Evolutionary conservation across 1,140 invertebrate species (phyloP), one percentile per base, ranked within the genome.

Genomic region (Drosophila kohkoa): DNA sequence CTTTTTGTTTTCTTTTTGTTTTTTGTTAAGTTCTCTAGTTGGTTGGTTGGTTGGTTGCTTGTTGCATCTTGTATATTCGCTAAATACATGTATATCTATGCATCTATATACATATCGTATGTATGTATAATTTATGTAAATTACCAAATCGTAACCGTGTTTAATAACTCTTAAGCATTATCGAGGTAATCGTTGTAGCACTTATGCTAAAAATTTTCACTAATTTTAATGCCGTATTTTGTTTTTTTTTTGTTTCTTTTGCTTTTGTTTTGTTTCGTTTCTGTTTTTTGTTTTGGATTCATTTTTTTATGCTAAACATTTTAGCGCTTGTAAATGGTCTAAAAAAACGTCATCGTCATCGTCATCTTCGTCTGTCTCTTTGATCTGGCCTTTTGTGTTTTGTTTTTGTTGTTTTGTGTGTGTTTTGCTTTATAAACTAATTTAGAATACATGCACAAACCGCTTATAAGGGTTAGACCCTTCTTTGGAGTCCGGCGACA

Each of bases 401-500:
- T 15, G 7, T 25, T 49, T n/a, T 45, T n/a, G n/a, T n/a, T n/a
- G n/a, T n/a, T n/a, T n/a, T 25, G 20, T 25, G 55, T 45, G 10
- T 45, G 28, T 54, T 43, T 76, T 65, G 67, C 20, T 54, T 64
- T 65, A 60, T 65, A 57, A 77, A 65, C 74, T 78, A 69, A 70
- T 79, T 91, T 92, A 93, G 80, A 93, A 93, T 83, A 93, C 90
- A 72, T 93, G 92, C 92, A 93, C 94, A 92, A 94, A 94, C 79
- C 94, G 94, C 92, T 95, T 95, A 77, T 94, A 94, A 86, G 94
- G 94, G 75, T 94, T 93, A 69, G 93, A 92, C 82, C 93, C 93
- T 89, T 94, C 94, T 80, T 94, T 94, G 64, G 94, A 94, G 82
- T 95, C 94, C 28, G 94, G 94, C 65, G 94, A 93, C 13, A 94